Evolutionary conservation across 2,113 vertebrate species (phyloP).

Genomic region (Trematocara zebra): DNA sequence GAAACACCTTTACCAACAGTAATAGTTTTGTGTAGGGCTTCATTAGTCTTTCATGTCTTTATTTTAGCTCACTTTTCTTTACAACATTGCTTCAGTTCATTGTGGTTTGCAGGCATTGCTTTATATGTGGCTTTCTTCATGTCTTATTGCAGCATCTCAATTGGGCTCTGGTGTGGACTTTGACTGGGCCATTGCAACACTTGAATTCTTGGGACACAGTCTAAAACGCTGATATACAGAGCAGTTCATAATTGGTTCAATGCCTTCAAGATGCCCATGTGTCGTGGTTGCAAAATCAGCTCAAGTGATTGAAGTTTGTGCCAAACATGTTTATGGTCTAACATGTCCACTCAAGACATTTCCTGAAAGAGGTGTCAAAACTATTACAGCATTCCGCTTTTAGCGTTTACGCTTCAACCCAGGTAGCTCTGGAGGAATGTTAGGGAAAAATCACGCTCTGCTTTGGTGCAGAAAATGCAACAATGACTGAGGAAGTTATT

Average conservation of each 20-base stretch:
- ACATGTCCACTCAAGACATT: neutral
- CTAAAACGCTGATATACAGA: neutral
- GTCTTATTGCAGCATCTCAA: neutral
- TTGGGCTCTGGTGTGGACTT: neutral
- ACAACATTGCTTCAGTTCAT: neutral
- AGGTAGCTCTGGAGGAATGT: neutral
- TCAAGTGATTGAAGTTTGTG: neutral
- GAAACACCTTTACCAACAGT: neutral
- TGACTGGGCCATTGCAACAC: neutral
- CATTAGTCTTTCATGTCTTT: neutral
- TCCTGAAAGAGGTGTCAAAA: neutral
- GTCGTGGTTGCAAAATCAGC: neutral
- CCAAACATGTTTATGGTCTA: neutral
- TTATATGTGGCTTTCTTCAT: neutral
- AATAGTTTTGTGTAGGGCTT: fast-evolving
- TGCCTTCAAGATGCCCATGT: neutral
- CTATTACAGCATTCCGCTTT: neutral
- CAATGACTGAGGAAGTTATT: neutral
- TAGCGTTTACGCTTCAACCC: neutral
- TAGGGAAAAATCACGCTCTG: neutral
- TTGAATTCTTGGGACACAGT: neutral
- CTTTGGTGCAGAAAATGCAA: neutral
- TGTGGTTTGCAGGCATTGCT: neutral
- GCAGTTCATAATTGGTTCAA: neutral
- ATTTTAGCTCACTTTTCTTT: neutral